Percentiles rank a stretch among this genome's conserved stretches.
These are phyloP conservation scores for Mechanitis messenoides DNA, from an alignment of 2,888 invertebrate genomes.

Conservation along the genomic window DNA sequence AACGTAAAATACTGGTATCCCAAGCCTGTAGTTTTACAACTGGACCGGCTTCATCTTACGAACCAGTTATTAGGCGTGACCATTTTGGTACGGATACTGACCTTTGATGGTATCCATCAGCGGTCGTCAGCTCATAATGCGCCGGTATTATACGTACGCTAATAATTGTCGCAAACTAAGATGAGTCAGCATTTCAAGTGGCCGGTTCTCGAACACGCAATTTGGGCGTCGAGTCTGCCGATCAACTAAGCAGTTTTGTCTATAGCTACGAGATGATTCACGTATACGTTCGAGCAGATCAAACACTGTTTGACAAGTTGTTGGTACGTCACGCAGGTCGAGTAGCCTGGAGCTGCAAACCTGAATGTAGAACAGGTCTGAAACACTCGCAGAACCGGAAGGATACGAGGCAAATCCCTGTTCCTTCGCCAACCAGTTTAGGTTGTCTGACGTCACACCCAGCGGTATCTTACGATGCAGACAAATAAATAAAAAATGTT, in stretches of 20 bases:
- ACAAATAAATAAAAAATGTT: slow-evolving; percentile 77
- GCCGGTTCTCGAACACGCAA: slow-evolving; percentile 16
- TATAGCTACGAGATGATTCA: slow-evolving; percentile 38
- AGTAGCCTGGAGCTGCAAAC: slow-evolving; percentile 61
- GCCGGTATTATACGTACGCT: slow-evolving; percentile 62
- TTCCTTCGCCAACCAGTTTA: slow-evolving; percentile 77
- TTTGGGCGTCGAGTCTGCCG: slow-evolving; percentile 21
- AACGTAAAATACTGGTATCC: slow-evolving; percentile 72
- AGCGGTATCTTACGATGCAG: slow-evolving; percentile 75
- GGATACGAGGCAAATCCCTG: slow-evolving; percentile 76
- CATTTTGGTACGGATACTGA: slow-evolving; percentile 76
- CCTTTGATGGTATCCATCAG: slow-evolving; percentile 69
- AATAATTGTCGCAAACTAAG: slow-evolving; percentile 62
- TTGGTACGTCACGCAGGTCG: slow-evolving; percentile 59
- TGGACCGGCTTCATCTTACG: slow-evolving; percentile 71
- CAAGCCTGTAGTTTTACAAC: slow-evolving; percentile 69
- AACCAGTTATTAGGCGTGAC: slow-evolving; percentile 77
- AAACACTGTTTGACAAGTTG: slow-evolving; percentile 34
- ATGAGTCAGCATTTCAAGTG: slow-evolving; percentile 56
- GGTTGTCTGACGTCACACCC: slow-evolving; percentile 75
- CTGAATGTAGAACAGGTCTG: slow-evolving; percentile 74
- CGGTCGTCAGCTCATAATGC: slow-evolving; percentile 58
- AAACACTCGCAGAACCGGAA: slow-evolving; percentile 75
- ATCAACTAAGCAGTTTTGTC: slow-evolving; percentile 38
- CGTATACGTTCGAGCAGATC: slow-evolving; percentile 12